These are phyloP conservation scores for Papilio aristodemus DNA, from an alignment of 1,140 invertebrate genomes.

Conservation along the genomic window DNA sequence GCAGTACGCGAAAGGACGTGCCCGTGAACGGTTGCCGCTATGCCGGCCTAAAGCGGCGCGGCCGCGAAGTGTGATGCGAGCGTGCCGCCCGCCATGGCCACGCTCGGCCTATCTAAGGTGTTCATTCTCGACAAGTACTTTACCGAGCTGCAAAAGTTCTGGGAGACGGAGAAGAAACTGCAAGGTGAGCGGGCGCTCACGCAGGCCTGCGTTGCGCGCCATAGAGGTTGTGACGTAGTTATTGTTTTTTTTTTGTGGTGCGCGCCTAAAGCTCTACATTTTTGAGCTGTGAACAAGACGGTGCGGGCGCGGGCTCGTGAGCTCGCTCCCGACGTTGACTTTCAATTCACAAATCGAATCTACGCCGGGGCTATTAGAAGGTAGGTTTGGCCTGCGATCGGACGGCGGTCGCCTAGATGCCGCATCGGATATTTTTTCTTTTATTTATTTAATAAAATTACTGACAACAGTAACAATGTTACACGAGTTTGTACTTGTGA, in stretches of 20 bases:
- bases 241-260: constrained; percentile 49
- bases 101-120: constrained; percentile 95
- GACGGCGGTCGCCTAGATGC: no score
- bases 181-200: constrained; percentile 87
- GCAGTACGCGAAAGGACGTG: constrained; percentile 54
- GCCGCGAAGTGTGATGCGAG: constrained; percentile 70
- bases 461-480: no score
- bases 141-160: constrained; percentile 96
- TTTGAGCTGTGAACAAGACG: constrained; percentile 34
- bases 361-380: background rate
- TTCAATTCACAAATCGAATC: background rate
- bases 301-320: background rate
- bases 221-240: constrained; percentile 43
- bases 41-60: constrained; percentile 61
- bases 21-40: constrained; percentile 58
- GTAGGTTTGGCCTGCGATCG: background rate
- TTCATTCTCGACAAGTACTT: constrained; percentile 99
- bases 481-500: no score
- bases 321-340: background rate
- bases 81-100: constrained; percentile 86
- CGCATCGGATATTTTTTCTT: no score
- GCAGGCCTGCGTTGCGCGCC: constrained; percentile 35
- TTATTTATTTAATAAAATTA: no score
- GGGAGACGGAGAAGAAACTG: constrained; percentile 97
- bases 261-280: constrained; percentile 45